Base-by-base conservation (phyloP, 2,888 invertebrate genomes). In the Neelides folsomi region DNA sequence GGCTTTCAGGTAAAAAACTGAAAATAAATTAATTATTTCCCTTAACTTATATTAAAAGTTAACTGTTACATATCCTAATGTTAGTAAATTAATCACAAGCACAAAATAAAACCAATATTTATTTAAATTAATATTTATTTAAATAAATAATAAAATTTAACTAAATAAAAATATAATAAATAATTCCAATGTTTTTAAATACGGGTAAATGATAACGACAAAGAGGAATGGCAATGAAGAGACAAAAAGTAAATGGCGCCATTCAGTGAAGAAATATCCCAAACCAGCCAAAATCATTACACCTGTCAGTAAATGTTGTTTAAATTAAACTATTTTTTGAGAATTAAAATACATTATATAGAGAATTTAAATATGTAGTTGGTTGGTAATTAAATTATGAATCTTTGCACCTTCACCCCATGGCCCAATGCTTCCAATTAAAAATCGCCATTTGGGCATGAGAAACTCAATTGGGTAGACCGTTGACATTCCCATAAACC, bases 391-490 rank as follows among this genome's bases (percentile, higher is more conserved):
- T 27, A 5, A 5, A 27, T 27, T 27, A 5, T 27, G 27, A 27
- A 5, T 27, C 7, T 27, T 27, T 7, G 56, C 51, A 1, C 60
- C 60, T 42, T 54, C 58, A 2, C 59, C 58, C 55, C 58, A 57
- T 18, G 60, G 62, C 9, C 62, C 60, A 13, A 59, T 52, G 16
- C 55, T 53, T 7, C 56, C 60, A 13, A 52, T 53, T 2, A 62
- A 38, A 13, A 47, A 47, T 10, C 62, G 47, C 49, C 55, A 56
- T 41, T 56, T 56, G 5, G 60, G 55, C 1, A 57, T 60, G 15
- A 62, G 45, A 40, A 62, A 62, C 50, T 62, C 63, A 51, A 63
- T 52, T 7, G 55, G 51, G 46, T 63, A 63, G 20, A 60, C 56
- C 15, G 57, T 57, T 10, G 56, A 54, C 49, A 58, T 41, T 8